Evolutionary conservation across 2,888 invertebrate species (phyloP).

Genomic region (Lapara coniferarum): DNA sequence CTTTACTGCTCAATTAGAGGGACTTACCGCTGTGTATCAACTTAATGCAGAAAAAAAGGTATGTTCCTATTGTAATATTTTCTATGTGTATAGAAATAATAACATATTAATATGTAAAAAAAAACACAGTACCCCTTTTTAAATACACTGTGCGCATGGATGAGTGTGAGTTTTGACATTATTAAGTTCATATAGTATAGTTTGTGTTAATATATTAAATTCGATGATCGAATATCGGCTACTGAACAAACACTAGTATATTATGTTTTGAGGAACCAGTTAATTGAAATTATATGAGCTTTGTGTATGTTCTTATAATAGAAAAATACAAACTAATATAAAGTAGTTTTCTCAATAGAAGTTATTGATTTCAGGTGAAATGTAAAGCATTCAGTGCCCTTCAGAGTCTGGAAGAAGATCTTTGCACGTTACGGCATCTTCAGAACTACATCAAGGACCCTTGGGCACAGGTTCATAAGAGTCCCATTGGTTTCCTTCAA

Average conservation of each 20-base stretch:
- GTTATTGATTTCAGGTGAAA: constrained; percentile 84
- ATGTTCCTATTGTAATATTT: constrained; percentile 30
- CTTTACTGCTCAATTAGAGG: constrained; percentile 96
- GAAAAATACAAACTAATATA: background rate
- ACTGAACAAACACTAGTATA: too few species aligned
- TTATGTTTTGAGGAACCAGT: too few species aligned
- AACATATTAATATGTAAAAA: too few species aligned
- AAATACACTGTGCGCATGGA: too few species aligned
- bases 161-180: too few species aligned
- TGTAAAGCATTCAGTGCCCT: constrained; percentile 96
- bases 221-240: too few species aligned
- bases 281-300: too few species aligned
- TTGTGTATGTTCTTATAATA: too few species aligned
- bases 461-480: constrained; percentile 90
- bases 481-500: constrained; percentile 93
- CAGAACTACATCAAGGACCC: constrained; percentile 89
- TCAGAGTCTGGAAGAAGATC: constrained; percentile 95
- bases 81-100: background rate
- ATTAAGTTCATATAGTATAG: too few species aligned
- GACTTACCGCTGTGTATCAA: constrained; percentile 95
- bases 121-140: too few species aligned
- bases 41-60: constrained; percentile 96
- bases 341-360: background rate
- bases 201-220: too few species aligned
- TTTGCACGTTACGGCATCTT: constrained; percentile 90